Base-by-base conservation (phyloP, 2,113 vertebrate species). In the Bos javanicus region DNA sequence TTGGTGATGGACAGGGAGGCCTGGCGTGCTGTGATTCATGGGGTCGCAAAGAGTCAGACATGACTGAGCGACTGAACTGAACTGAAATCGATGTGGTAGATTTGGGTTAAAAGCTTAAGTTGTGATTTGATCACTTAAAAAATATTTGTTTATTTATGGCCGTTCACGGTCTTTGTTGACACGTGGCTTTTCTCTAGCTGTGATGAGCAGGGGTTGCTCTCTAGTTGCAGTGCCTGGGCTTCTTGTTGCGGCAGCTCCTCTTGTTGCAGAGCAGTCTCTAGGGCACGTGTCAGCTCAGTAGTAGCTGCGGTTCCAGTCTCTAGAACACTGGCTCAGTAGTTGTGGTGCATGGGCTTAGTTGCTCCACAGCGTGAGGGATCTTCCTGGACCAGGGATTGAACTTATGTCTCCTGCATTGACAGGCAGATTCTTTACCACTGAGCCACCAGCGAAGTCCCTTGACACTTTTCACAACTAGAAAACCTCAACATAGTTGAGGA, bases 401-500 rank as follows among this genome's bases (percentile, higher is more conserved):
- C 11, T 26, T 25, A 21, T 23, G 71, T 43, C 39, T 43, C 71
- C 12, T 43, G 23, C 23, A 76, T 43, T 76, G 71, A 23, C 5
- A 76, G 39, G 12, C 13, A 15, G 71, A 43, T 48, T 48, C 13
- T 17, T 80, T 80, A 76, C 76, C 43, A 48, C 14, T 30, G 76
- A 30, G 26, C 43, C 46, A 80, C 76, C 14, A 80, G 7, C 7
- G 4, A 48, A 48, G 26, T 16, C 3, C 56, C 56, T 23, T 62
- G 25, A 78, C 11, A 23, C 71, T 90, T 94, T 87, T 59, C 84
- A n/a, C 88, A 50, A 50, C n/a, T 36, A 76, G 30, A 91, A 92
- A 48, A 21, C 3, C 25, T 4, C 26, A 71, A 46, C 26, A 30
- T 28, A 57, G 30, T 10, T 89, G 33, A 57, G 15, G 84, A 50